Evolutionary conservation across 2,113 vertebrate species (phyloP), one percentile per base, ranked within the genome.

Genomic region (Lycaon pictus): DNA sequence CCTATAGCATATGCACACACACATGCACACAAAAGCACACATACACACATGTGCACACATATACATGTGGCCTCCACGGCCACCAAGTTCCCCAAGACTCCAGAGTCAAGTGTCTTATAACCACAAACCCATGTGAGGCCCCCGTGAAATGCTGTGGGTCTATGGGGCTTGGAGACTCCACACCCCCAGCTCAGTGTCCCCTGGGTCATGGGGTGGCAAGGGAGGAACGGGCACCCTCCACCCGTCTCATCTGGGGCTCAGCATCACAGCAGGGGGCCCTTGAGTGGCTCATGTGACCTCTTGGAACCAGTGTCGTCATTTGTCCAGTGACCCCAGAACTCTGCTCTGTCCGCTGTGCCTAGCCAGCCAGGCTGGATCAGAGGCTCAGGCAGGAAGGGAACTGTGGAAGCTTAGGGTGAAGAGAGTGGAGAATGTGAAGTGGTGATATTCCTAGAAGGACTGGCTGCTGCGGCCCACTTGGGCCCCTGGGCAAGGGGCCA

Each of bases 21-120:
- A 3, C 8, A 5, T 0, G 3, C 11, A n/a, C 35, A 25, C 7
- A 43, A 43, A 43, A 43, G 43, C 48, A 13, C 0, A 3, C 8
- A 5, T 0, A 2, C 11, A n/a, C 35, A 25, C 3, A 29, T 2
- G 12, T 4, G 20, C 15, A 9, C 32, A 53, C 11, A 10, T 60
- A 8, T 12, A 35, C 32, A 7, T 1, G 3, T 11, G 4, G 4
- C 81, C 86, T 56, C 48, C 12, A 0, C 0, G 1, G 76, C 76
- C 51, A 23, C 5, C 19, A 19, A 4, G 22, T 58, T 12, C 27
- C 10, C 63, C 0, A 0, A 53, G 63, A 67, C 95, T 81, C 69
- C 88, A 76, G 90, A 48, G 88, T 79, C 37, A 2, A 0, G 19
- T 71, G 43, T 62, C 79, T 6, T 6, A 32, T 19, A 13, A 7